Evolutionary conservation across 2,113 vertebrate genomes (phyloP).

Genomic region (Chlorodrepanis virens): DNA sequence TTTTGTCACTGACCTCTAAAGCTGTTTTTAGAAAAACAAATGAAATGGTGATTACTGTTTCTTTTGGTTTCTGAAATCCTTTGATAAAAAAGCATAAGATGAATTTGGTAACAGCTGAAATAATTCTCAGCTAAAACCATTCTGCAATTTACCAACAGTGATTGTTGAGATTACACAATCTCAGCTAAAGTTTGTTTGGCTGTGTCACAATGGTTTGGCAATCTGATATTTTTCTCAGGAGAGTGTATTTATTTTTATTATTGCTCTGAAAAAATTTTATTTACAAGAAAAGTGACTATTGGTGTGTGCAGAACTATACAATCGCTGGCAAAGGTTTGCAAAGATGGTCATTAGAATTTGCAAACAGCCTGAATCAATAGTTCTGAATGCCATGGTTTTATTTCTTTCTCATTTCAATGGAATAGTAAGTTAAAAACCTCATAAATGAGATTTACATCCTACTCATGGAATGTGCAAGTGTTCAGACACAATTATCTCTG

Average conservation of each 20-base stretch:
- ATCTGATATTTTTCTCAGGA: not conserved
- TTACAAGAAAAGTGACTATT: not conserved
- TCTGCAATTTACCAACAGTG: not conserved
- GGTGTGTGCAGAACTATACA: not conserved
- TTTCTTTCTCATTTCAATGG: not conserved
- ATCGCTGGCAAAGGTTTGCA: not conserved
- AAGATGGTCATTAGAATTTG: not conserved
- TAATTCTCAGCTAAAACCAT: not conserved
- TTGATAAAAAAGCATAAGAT: not conserved
- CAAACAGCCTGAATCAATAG: not conserved
- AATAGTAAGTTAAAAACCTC: not conserved
- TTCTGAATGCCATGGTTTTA: not conserved
- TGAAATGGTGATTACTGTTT: not conserved
- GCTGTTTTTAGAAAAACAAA: not conserved
- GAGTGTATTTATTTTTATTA: not conserved
- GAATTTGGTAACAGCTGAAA: not conserved
- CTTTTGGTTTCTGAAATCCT: not conserved
- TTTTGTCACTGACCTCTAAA: not conserved
- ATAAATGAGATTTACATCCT: not conserved
- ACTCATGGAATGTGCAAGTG: not conserved
- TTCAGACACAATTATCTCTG: not conserved
- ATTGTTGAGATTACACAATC: not conserved
- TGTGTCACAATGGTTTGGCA: conserved; percentile 3
- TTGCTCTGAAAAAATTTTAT: not conserved
- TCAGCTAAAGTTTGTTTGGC: not conserved